Evolutionary conservation across 23 tunicate species (phyloP).

Genomic region (Aplidium turbinatum): DNA sequence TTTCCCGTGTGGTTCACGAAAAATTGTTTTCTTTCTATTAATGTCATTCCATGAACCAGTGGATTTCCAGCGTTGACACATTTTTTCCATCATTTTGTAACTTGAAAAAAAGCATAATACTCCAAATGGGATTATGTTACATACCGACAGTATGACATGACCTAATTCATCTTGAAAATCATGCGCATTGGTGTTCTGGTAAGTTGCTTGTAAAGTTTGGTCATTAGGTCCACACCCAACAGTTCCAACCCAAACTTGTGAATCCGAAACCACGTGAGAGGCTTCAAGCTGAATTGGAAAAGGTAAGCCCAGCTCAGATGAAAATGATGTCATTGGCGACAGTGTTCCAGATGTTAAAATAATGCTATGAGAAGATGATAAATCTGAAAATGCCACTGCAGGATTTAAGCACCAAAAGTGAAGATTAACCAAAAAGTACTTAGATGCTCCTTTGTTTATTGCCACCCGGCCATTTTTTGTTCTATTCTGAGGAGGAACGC

Average conservation of each 20-base stretch:
- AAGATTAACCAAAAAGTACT: conserved; percentile 39
- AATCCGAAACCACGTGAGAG: conserved; percentile 67
- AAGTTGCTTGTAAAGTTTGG: conserved; percentile 77
- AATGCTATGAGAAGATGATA: conserved; percentile 39
- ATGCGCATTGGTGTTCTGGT: conserved; percentile 68
- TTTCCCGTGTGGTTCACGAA: conserved; percentile 76
- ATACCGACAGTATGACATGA: conserved; percentile 33
- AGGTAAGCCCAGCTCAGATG: conserved; percentile 78
- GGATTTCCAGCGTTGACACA: conserved; percentile 72
- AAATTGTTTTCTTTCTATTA: conserved; percentile 36
- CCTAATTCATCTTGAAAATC: conserved; percentile 94
- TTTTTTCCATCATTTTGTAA: conserved; percentile 74
- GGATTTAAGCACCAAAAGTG: conserved; percentile 97
- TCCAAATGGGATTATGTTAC: conserved; percentile 71
- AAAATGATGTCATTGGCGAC: conserved; percentile 91
- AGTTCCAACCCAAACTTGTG: conserved; percentile 92
- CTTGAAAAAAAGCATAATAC: conserved; percentile 89
- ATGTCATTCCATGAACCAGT: conserved; percentile 77
- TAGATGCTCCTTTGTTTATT: conserved; percentile 62
- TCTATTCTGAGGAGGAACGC: conserved; percentile 56
- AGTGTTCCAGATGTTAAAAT: conserved; percentile 87
- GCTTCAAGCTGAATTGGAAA: conserved; percentile 95
- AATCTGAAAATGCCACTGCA: conserved; percentile 68
- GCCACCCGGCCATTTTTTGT: conserved; percentile 80
- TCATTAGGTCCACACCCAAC: conserved; percentile 79